Conservation (phyloP, 2,113 vertebrate genomes). For the Lates calcarifer region DNA sequence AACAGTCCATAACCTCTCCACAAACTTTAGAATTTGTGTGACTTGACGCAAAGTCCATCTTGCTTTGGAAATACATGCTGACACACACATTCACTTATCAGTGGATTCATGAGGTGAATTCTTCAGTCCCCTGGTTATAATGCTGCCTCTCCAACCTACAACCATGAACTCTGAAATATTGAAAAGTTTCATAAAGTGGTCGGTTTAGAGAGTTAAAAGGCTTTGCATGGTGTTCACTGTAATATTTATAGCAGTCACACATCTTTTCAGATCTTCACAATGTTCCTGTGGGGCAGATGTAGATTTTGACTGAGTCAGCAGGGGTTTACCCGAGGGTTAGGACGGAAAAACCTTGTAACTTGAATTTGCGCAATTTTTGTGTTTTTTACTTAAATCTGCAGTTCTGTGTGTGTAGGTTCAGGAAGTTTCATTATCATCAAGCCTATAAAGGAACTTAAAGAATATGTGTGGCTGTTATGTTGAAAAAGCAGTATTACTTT, state of each 20-base stretch:
- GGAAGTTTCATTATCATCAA: not conserved
- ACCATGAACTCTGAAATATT: not conserved
- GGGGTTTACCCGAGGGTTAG: not conserved
- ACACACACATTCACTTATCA: not conserved
- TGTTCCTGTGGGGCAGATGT: not conserved
- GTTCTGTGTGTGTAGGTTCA: not conserved
- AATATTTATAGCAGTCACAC: slow-evolving; percentile 16
- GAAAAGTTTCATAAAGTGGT: slow-evolving; percentile 1
- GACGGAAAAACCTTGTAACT: not conserved
- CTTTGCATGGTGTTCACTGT: not conserved
- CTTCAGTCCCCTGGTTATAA: not conserved
- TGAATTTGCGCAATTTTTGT: not conserved
- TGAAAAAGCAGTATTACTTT: slow-evolving; percentile 7
- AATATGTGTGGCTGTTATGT: not conserved
- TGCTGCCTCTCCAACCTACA: not conserved
- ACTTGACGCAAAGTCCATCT: not conserved
- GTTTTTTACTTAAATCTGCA: not conserved
- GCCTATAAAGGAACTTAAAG: not conserved
- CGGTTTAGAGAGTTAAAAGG: not conserved
- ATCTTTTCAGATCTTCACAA: slow-evolving; percentile 9
- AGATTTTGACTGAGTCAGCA: not conserved
- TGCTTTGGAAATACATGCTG: not conserved
- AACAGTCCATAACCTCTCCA: not conserved
- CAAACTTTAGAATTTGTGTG: not conserved
- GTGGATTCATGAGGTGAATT: not conserved